phyloP scores from a whole-genome alignment of 2,888 invertebrate species.

The Chironomus riparius region DNA sequence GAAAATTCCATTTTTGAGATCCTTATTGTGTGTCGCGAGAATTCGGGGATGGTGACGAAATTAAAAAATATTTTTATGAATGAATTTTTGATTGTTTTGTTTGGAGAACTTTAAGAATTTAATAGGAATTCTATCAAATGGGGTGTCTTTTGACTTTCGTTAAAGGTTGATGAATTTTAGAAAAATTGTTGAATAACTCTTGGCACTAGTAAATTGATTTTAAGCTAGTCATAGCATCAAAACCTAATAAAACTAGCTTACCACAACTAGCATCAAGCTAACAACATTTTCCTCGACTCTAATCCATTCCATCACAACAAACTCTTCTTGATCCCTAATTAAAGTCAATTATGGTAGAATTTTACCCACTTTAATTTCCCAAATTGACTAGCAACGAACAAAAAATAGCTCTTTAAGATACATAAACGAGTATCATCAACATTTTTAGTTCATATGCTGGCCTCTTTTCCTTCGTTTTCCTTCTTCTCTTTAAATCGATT shows the following conservation, averaged over 20 bases:
- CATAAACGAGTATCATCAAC: too few relatives aligned
- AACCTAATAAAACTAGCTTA: too few relatives aligned
- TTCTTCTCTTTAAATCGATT: conserved; percentile 2
- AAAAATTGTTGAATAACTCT: neutral
- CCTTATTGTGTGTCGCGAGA: too few relatives aligned
- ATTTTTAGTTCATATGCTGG: neutral
- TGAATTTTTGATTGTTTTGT: neutral
- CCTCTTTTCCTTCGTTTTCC: neutral
- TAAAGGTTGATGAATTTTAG: neutral
- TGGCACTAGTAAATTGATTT: too few relatives aligned
- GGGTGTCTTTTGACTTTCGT: neutral
- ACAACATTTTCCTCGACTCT: neutral
- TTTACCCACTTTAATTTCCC: neutral
- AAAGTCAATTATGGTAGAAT: conserved; percentile 1
- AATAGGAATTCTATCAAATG: neutral
- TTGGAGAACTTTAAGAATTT: neutral
- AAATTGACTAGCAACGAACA: neutral
- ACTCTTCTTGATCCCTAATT: neutral
- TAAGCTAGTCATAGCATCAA: too few relatives aligned
- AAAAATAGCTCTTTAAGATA: too few relatives aligned
- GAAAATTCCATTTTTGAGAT: too few relatives aligned
- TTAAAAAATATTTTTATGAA: neutral
- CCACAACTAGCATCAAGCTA: too few relatives aligned
- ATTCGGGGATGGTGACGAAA: too few relatives aligned
- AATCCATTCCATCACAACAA: neutral